Evolutionary conservation across 2,797 vertebrate species (phyloP).

Genomic region (Nyctalus aviator): DNA sequence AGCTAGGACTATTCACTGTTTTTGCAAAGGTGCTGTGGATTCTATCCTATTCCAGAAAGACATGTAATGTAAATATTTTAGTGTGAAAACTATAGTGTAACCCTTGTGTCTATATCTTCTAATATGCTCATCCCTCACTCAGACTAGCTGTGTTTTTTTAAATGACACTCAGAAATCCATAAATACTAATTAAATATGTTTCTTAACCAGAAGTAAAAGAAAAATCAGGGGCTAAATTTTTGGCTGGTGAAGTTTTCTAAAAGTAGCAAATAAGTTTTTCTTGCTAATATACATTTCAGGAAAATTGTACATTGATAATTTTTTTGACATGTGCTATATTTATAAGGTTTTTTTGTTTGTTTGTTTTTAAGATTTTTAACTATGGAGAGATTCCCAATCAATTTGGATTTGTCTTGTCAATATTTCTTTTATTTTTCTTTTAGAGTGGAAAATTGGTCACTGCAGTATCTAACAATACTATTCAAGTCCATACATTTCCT

Average conservation of each 20-base stretch:
- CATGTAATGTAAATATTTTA: not conserved
- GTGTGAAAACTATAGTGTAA: not conserved
- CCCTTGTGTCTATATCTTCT: not conserved
- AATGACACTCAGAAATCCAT: not conserved
- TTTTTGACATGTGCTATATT: slow-evolving; percentile 24
- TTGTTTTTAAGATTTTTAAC: not conserved
- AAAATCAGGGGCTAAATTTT: slow-evolving; percentile 39
- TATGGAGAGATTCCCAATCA: not conserved
- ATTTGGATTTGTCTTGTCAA: not conserved
- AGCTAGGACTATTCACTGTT: not conserved
- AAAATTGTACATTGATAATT: slow-evolving; percentile 20
- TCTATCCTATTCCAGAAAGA: not conserved
- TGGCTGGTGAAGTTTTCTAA: slow-evolving; percentile 45
- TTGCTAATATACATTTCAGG: not conserved
- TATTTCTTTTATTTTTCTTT: slow-evolving; percentile 73
- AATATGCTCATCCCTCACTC: not conserved
- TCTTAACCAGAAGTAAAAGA: slow-evolving; percentile 50
- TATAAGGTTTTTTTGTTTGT: not conserved
- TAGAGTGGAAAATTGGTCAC: slow-evolving; percentile 93
- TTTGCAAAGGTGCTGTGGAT: not conserved
- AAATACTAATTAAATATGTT: slow-evolving; percentile 47
- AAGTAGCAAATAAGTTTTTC: slow-evolving; percentile 23
- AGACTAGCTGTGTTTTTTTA: slow-evolving; percentile 16
- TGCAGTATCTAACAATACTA: slow-evolving; percentile 94
- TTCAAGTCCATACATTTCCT: slow-evolving; percentile 97